Evolutionary conservation across 2,797 vertebrate genomes (phyloP).

Genomic region (Falco novaeseelandiae): DNA sequence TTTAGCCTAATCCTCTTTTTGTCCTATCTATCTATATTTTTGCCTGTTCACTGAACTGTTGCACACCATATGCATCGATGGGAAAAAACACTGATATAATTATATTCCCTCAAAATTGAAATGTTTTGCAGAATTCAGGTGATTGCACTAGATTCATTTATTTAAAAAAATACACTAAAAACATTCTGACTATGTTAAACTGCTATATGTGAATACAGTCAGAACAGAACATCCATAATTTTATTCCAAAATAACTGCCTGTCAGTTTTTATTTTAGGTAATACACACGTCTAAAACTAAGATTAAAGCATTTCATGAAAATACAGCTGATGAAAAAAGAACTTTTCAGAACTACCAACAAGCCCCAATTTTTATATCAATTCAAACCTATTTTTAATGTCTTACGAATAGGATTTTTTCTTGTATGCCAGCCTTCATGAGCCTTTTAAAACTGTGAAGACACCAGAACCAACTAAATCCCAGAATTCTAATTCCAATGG

Average conservation of each 20-base stretch:
- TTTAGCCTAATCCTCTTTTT: background rate
- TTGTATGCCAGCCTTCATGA: background rate
- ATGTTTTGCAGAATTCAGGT: background rate
- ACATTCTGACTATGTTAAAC: background rate
- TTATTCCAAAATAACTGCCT: background rate
- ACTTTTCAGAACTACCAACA: background rate
- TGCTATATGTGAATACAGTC: background rate
- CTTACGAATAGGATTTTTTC: background rate
- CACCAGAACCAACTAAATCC: background rate
- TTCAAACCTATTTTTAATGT: background rate
- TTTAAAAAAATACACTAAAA: background rate
- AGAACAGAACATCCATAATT: background rate
- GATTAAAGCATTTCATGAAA: background rate
- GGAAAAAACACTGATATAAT: background rate
- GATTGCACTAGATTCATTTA: background rate
- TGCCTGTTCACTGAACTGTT: background rate
- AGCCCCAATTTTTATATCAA: background rate
- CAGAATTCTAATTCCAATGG: background rate
- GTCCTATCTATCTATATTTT: background rate
- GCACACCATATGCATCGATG: accelerated
- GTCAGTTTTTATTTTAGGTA: background rate
- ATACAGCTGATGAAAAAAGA: background rate
- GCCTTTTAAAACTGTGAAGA: background rate
- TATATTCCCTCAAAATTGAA: background rate
- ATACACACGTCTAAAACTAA: background rate